These are phyloP conservation scores for Anhinga anhinga DNA, from an alignment of 2,113 vertebrate genomes.

Conservation along the genomic window DNA sequence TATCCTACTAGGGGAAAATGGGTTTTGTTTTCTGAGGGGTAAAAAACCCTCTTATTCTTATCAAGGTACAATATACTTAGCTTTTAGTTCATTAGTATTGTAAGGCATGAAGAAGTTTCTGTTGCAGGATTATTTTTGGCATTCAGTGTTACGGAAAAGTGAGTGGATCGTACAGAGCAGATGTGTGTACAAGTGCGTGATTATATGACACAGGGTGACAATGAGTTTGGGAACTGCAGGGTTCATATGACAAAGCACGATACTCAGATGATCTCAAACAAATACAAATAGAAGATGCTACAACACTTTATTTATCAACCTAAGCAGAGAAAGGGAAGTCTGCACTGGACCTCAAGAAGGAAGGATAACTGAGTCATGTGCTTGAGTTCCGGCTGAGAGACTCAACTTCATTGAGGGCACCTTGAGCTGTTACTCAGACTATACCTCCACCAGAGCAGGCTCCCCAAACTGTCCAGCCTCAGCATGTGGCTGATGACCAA, in stretches of 20 bases:
- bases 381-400: not conserved
- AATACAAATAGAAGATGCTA: not conserved
- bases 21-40: not conserved
- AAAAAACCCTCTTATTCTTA: not conserved
- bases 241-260: not conserved
- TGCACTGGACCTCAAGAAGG: not conserved
- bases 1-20: not conserved
- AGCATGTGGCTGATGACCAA: not conserved
- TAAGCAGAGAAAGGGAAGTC: not conserved
- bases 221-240: not conserved
- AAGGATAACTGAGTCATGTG: fast-evolving
- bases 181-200: not conserved
- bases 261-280: not conserved
- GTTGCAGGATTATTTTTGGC: not conserved
- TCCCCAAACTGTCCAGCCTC: not conserved
- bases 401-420: not conserved
- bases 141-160: not conserved
- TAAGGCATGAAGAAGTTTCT: not conserved
- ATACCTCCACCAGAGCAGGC: not conserved
- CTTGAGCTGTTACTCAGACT: not conserved
- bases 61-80: not conserved
- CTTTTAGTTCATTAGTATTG: not conserved
- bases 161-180: not conserved
- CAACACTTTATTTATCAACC: not conserved
- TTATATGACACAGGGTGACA: not conserved